A percentile compares a stretch with the other conserved stretches of the same genome.
Conservation (phyloP, 2,888 invertebrate genomes). For the Acleris laterana region DNA sequence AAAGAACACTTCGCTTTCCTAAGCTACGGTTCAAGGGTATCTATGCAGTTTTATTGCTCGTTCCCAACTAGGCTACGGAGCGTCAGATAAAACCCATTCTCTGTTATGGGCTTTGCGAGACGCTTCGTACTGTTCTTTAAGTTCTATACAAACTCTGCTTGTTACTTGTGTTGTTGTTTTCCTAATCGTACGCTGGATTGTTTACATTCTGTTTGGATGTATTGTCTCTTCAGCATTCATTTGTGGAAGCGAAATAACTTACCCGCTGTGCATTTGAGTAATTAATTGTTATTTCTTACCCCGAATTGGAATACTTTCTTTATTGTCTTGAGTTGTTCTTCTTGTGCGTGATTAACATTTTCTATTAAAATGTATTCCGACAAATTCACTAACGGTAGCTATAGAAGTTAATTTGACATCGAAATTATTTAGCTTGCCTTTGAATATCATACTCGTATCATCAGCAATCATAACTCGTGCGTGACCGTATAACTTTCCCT, state of each 20-base stretch:
- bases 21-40: slow-evolving; percentile 19
- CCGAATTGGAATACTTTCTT: too few species aligned
- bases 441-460: background rate
- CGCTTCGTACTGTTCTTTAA: slow-evolving; percentile 6
- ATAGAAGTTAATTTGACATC: too few species aligned
- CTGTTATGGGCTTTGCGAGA: slow-evolving; percentile 31
- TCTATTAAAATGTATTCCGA: too few species aligned
- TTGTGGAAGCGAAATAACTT: background rate
- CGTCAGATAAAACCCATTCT: slow-evolving; percentile 38
- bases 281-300: too few species aligned
- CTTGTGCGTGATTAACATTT: too few species aligned
- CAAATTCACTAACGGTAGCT: too few species aligned
- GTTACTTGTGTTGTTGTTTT: slow-evolving; percentile 27
- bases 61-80: slow-evolving; percentile 41
- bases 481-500: background rate
- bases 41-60: slow-evolving; percentile 43
- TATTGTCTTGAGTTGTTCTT: too few species aligned
- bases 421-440: background rate
- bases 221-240: slow-evolving; percentile 7
- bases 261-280: slow-evolving; percentile 3
- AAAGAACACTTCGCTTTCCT: background rate
- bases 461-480: slow-evolving; percentile 6
- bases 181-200: slow-evolving; percentile 20
- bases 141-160: slow-evolving; percentile 11
- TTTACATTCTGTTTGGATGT: slow-evolving; percentile 17